Evolutionary conservation across 2,888 invertebrate genomes (phyloP).

Genomic region (Stenurella melanura): DNA sequence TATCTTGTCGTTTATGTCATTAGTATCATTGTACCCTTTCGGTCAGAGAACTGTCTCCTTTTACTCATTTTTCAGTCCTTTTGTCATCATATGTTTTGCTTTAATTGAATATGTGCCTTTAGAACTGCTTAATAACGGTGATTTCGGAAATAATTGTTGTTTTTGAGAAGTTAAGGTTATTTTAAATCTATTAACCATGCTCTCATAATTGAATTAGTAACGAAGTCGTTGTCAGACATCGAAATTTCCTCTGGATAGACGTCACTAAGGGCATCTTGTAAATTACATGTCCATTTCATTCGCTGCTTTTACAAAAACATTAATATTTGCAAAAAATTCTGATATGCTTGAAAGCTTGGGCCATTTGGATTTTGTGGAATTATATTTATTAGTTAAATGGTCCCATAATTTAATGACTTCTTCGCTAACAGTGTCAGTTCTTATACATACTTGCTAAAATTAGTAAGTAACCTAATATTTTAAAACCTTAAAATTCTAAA

Average conservation of each 20-base stretch:
- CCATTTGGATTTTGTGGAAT: too few species aligned
- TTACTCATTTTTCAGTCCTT: slow-evolving; percentile 11
- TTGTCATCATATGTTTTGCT: slow-evolving; percentile 21
- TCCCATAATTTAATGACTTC: too few species aligned
- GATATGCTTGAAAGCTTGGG: too few species aligned
- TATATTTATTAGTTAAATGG: too few species aligned
- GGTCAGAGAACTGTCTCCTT: background rate
- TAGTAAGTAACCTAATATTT: too few species aligned
- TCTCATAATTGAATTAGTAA: background rate
- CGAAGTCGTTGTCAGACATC: background rate
- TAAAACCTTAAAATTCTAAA: too few species aligned
- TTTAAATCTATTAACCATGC: background rate
- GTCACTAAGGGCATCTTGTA: background rate
- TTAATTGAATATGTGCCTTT: slow-evolving; percentile 25
- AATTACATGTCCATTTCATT: background rate
- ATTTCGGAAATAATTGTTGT: slow-evolving; percentile 14
- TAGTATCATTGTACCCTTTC: slow-evolving; percentile 13
- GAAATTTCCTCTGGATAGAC: background rate
- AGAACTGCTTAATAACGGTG: slow-evolving; percentile 5
- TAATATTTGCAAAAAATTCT: background rate
- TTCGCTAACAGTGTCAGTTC: too few species aligned
- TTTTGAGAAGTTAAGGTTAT: background rate
- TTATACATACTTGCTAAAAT: too few species aligned
- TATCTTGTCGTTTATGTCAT: slow-evolving; percentile 13
- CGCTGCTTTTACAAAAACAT: background rate